Evolutionary conservation across 2,888 invertebrate species (phyloP).

Genomic region (Sarcophaga subvicina): DNA sequence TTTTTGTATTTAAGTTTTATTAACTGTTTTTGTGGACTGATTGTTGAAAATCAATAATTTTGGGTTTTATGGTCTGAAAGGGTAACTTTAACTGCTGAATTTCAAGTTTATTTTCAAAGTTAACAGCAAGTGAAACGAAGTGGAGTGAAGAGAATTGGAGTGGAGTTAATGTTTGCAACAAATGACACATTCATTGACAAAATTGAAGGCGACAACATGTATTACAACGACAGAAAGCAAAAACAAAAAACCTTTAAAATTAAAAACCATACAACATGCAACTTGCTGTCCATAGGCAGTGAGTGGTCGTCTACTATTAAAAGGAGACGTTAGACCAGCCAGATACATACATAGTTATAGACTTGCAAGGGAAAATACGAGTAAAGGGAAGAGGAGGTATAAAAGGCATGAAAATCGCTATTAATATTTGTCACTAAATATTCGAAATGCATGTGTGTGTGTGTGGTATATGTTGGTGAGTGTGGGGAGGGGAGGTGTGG

Average conservation of each 20-base stretch:
- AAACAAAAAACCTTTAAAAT: slow-evolving; percentile 10
- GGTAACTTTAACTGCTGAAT: slow-evolving; percentile 60
- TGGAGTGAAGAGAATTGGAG: too few species aligned
- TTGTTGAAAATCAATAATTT: slow-evolving; percentile 56
- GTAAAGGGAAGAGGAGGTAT: not conserved
- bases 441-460: not conserved
- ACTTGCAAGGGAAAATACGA: not conserved
- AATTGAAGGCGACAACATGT: slow-evolving; percentile 53
- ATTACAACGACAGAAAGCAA: slow-evolving; percentile 18
- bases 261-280: slow-evolving; percentile 8
- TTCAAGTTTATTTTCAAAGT: slow-evolving; percentile 13
- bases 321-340: not conserved
- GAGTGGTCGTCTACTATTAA: not conserved
- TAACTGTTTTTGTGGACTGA: too few species aligned
- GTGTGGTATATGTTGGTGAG: too few species aligned
- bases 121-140: too few species aligned
- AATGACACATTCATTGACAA: slow-evolving; percentile 50
- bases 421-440: slow-evolving; percentile 72
- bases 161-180: slow-evolving; percentile 6
- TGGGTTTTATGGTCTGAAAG: slow-evolving; percentile 31
- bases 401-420: slow-evolving; percentile 71
- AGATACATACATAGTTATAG: not conserved
- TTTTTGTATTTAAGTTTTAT: too few species aligned
- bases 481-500: too few species aligned
- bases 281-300: not conserved